Base-by-base conservation (phyloP, 2,113 vertebrate species). In the Tiliqua scincoides region DNA sequence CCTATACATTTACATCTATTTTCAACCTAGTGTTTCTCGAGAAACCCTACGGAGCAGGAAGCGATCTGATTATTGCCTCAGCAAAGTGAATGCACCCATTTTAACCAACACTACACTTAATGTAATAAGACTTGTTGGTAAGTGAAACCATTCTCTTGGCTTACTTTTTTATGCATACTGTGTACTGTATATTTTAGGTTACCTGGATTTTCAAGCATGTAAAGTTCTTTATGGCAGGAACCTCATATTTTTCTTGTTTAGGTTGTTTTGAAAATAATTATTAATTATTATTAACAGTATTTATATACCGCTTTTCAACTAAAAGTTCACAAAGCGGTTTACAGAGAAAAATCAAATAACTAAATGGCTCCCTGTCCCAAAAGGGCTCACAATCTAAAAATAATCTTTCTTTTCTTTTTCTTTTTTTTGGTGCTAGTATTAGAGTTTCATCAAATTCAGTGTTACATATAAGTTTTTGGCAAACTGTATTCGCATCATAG, bases 91-190 rank as follows among this genome's bases (percentile, higher is more conserved):
- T 35, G 98, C 98, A 21, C 99, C 98, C 15, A 99, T 99, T 92
- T 95, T 99, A 87, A 99, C 99, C 91, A 99, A 99, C 96, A 99
- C 99, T 93, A 99, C 99, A 0, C 94, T 99, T 92, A 99, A 99
- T 88, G 98, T 99, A 91, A 98, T 99, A 94, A 97, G 99, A 62
- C 98, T 99, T 76, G 98, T 99, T 68, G 99, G 99, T 99, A 96
- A 92, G 99, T 98, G 94, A 57, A 91, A n/a, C 48, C 52, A 48
- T 40, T 81, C 43, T 1, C 23, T 23, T 4, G 1, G 32, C 6
- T 52, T 1, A 89, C 86, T 81, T 63, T n/a, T 79, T 2, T 43
- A 71, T 37, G 68, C 0, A 2, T 83, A 9, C 0, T 1, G 5
- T 37, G 61, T 82, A 18, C 6, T 68, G 8, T 17, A 52, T 81